Conservation (phyloP, 2,888 invertebrate species). For the Drosophila peninsularis region DNA sequence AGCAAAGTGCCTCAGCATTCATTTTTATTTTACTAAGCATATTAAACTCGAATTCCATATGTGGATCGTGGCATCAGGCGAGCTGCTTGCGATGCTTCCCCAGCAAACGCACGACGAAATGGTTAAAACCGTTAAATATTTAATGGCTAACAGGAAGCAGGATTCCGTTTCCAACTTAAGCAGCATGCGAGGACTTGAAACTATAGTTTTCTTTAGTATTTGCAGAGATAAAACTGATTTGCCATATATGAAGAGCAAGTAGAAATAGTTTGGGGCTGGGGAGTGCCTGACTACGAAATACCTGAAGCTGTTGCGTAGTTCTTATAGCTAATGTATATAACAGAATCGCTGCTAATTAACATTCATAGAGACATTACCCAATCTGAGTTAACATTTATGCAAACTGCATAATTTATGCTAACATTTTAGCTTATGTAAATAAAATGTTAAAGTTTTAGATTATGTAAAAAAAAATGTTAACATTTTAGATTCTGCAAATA, state of each 20-base stretch:
- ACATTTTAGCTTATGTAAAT: no score
- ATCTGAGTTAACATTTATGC: background rate
- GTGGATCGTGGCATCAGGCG: slow-evolving; percentile 19
- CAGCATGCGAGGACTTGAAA: no score
- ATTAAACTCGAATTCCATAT: slow-evolving; percentile 42
- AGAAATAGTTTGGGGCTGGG: background rate
- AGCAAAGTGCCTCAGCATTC: slow-evolving; percentile 49
- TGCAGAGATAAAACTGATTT: background rate
- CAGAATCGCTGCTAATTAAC: background rate
- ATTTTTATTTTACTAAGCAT: slow-evolving; percentile 54
- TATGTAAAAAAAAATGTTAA: no score
- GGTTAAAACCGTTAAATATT: slow-evolving; percentile 35
- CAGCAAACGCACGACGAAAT: slow-evolving; percentile 9
- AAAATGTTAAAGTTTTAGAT: no score
- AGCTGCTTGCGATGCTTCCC: background rate
- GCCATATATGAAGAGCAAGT: background rate
- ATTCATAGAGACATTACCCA: background rate
- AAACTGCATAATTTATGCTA: no score
- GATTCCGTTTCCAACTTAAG: background rate
- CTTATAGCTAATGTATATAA: background rate
- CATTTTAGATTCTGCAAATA: no score
- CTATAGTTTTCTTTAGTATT: background rate
- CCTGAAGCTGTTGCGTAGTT: background rate
- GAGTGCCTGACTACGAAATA: background rate
- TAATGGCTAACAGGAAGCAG: slow-evolving; percentile 13